Evolutionary conservation across 2,797 vertebrate species (phyloP), one percentile per base, ranked within the genome.

Genomic region (Morelia viridis): DNA sequence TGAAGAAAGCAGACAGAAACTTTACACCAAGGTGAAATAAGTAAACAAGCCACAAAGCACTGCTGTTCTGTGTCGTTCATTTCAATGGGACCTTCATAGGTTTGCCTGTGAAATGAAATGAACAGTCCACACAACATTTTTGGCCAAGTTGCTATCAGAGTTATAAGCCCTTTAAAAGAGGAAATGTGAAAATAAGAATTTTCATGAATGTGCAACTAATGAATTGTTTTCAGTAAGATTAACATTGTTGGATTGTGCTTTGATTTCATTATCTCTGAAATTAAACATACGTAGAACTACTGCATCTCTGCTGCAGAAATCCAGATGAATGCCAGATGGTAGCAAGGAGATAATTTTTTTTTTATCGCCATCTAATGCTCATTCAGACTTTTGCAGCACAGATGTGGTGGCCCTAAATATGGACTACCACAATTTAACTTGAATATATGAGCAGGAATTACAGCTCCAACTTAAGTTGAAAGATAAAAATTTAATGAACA

Each of bases 161-260:
- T 91, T 85, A 80, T 80, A n/a, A 80, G 88, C 68, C 28, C 88
- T 90, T 91, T 88, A 94, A 92, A 90, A 94, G 56, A 95, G 92
- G 94, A 94, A 95, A 85, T 88, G 92, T 96, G 95, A 94, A 94
- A 83, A 53, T 62, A 94, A 94, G 86, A 84, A 60, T 64, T 93
- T 89, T 58, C 0, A 5, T 46, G 62, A 88, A 95, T 89, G 85
- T 92, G 41, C 80, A 41, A 62, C 4, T 46, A 62, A 61, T 26
- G 13, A 64, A n/a, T 50, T 90, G 46, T 64, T 83, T 80, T 90
- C 57, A 41, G 31, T 61, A 57, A 28, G 31, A 46, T 57, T 85
- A 58, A 35, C n/a, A 31, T 53, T 87, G 57, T 46, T 76, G 64
- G 56, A 92, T 28, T 80, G 28, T 85, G 26, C 57, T 92, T 91